Conservation (phyloP, 2,888 invertebrate species). For the Mellilla xanthometata region DNA sequence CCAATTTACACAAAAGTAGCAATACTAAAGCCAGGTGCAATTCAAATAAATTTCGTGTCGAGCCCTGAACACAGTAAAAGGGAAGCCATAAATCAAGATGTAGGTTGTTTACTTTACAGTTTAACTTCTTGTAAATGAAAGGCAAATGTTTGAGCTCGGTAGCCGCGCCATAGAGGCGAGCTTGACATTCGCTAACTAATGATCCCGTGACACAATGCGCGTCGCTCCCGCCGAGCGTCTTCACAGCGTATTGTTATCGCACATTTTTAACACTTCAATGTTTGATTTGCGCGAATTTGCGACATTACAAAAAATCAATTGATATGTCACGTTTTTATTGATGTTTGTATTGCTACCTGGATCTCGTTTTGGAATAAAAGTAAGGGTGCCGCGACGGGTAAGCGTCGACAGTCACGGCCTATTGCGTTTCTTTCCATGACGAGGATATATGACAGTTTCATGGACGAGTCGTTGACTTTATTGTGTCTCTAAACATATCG, state of each 20-base stretch:
- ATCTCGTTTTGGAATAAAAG: constrained; percentile 51
- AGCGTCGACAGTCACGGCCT: constrained; percentile 52
- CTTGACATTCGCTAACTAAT: constrained; percentile 76
- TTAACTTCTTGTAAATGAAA: constrained; percentile 62
- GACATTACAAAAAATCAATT: constrained; percentile 70
- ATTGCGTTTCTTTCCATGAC: constrained; percentile 52
- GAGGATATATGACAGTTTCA: constrained; percentile 61
- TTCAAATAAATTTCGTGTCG: constrained; percentile 42
- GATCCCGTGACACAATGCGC: constrained; percentile 63
- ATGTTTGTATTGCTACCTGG: constrained; percentile 79
- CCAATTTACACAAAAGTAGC: constrained; percentile 13
- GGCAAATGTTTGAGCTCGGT: constrained; percentile 57
- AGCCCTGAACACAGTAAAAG: constrained; percentile 18
- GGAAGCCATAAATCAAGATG: constrained; percentile 58
- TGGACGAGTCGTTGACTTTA: constrained; percentile 65
- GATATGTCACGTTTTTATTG: constrained; percentile 78
- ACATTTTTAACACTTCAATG: constrained; percentile 79
- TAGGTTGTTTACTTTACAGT: constrained; percentile 70
- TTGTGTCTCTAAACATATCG: constrained; percentile 58
- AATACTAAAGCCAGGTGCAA: constrained; percentile 42
- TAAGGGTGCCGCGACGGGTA: constrained; percentile 58
- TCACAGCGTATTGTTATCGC: constrained; percentile 65
- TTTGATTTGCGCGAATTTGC: constrained; percentile 79
- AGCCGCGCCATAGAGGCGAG: constrained; percentile 49
- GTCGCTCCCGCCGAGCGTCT: constrained; percentile 63